Evolutionary conservation across 2,113 vertebrate species (phyloP).

Genomic region (Austrofundulus limnaeus): DNA sequence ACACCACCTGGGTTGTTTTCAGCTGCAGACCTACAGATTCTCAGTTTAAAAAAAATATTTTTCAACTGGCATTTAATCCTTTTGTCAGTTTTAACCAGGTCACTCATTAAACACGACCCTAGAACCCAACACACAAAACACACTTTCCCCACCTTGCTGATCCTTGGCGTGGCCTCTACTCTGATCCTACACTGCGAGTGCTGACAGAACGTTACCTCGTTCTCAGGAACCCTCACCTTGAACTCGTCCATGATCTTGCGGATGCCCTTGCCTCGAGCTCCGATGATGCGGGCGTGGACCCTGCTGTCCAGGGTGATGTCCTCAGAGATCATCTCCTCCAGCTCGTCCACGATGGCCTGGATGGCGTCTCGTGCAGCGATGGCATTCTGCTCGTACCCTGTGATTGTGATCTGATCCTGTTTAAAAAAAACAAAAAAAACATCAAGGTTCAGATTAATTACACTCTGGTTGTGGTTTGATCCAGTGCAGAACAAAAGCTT

Average conservation of each 20-base stretch:
- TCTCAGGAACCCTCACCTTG: constrained; percentile 81
- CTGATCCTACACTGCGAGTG: too few species aligned
- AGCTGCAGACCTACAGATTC: too few species aligned
- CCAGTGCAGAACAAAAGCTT: too few species aligned
- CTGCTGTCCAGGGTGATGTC: constrained; percentile 93
- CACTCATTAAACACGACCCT: too few species aligned
- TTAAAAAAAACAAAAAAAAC: neutral
- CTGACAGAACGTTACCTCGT: too few species aligned
- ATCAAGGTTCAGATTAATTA: neutral
- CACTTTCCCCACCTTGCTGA: too few species aligned
- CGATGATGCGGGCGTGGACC: constrained; percentile 96
- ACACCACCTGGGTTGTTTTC: too few species aligned
- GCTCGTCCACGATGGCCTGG: constrained; percentile 89
- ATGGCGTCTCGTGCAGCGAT: constrained; percentile 93
- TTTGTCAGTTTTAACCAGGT: too few species aligned
- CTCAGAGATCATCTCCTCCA: constrained; percentile 97
- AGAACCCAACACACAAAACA: too few species aligned
- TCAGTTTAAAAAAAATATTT: too few species aligned
- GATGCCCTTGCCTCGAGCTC: constrained; percentile 94
- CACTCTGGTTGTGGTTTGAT: neutral
- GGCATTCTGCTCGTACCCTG: constrained; percentile 94
- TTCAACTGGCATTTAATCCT: too few species aligned
- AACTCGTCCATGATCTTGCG: constrained; percentile 99
- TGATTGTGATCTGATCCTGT: constrained; percentile 96
- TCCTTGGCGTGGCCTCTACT: too few species aligned